Evolutionary conservation across 2,113 vertebrate genomes (phyloP).

Genomic region (Rhineura floridana): DNA sequence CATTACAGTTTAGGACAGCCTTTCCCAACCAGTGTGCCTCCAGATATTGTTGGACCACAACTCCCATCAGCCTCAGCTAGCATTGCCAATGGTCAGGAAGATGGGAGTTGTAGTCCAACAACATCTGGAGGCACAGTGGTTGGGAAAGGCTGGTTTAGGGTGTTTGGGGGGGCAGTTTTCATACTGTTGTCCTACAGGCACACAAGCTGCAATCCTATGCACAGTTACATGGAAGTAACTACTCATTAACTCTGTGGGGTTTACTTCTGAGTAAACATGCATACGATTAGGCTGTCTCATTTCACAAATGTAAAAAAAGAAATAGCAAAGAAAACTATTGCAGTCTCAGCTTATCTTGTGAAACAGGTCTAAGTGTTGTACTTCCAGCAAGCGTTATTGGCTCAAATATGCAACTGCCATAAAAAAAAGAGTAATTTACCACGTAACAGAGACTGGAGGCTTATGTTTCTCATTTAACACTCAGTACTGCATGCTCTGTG

Average conservation of each 20-base stretch:
- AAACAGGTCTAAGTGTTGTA: no score
- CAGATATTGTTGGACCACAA: no score
- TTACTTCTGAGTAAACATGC: neutral
- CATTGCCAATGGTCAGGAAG: no score
- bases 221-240: neutral
- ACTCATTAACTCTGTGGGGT: no score
- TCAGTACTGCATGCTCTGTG: neutral
- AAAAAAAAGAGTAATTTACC: neutral
- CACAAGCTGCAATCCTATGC: neutral
- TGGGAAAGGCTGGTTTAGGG: no score
- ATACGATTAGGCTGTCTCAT: no score
- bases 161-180: neutral
- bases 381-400: neutral
- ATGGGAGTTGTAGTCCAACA: no score
- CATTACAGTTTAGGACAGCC: neutral
- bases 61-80: no score
- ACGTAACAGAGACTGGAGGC: neutral
- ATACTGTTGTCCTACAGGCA: neutral
- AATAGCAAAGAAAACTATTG: neutral
- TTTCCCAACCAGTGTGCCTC: no score
- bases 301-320: neutral
- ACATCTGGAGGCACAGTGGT: no score
- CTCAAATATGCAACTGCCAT: neutral
- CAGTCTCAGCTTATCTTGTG: neutral
- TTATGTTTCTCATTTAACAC: slow-evolving; percentile 5